Evolutionary conservation across 2,888 invertebrate species (phyloP).

Genomic region (Stenurella melanura): DNA sequence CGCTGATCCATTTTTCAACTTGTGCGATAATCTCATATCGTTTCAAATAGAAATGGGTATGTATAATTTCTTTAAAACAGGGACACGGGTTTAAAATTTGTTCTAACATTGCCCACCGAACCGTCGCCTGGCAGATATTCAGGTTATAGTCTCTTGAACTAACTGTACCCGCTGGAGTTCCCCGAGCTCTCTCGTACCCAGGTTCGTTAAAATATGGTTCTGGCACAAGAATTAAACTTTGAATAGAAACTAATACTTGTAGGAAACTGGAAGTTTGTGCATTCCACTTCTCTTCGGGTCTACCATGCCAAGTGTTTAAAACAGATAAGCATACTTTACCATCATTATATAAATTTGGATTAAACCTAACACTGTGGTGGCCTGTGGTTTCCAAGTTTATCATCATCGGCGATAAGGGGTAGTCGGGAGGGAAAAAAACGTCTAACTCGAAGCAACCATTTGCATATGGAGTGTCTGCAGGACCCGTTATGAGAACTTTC

Average conservation of each 20-base stretch:
- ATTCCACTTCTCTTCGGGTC: conserved; percentile 98
- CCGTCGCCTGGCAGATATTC: conserved; percentile 95
- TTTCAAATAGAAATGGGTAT: conserved; percentile 96
- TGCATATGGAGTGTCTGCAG: conserved; percentile 93
- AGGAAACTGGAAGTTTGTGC: conserved; percentile 95
- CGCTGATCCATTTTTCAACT: conserved; percentile 92
- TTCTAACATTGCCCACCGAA: conserved; percentile 97
- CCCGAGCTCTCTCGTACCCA: conserved; percentile 88
- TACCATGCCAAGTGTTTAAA: conserved; percentile 96
- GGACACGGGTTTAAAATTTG: conserved; percentile 92
- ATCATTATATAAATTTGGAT: conserved; percentile 95
- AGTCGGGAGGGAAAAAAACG: conserved; percentile 90
- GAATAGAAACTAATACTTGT: conserved; percentile 94
- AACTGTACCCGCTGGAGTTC: conserved; percentile 88
- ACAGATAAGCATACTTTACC: conserved; percentile 97
- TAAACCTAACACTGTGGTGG: conserved; percentile 91
- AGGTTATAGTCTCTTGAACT: conserved; percentile 96
- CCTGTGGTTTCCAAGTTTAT: conserved; percentile 94
- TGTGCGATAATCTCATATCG: conserved; percentile 92
- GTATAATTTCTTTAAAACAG: conserved; percentile 95
- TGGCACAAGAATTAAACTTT: conserved; percentile 92
- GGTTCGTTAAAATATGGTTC: conserved; percentile 98
- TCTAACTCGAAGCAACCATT: conserved; percentile 95
- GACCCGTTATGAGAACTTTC: conserved; percentile 93
- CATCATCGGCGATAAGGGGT: conserved; percentile 84